These are phyloP conservation scores for Pristiophorus japonicus DNA, from an alignment of 2,113 vertebrate species.

Conservation along the genomic window DNA sequence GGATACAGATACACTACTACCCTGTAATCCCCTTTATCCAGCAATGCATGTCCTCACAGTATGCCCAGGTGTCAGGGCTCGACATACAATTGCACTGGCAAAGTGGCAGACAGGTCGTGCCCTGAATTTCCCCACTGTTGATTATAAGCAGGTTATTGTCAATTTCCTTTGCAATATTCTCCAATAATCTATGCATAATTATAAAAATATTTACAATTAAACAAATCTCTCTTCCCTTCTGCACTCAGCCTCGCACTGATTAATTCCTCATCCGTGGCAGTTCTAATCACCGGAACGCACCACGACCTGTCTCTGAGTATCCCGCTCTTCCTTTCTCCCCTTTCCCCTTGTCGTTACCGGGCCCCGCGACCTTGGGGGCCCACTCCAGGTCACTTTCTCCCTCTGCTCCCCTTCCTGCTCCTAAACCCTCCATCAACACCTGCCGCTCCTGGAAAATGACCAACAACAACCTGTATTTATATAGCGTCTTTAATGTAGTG, in stretches of 20 bases:
- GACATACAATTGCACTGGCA: neutral
- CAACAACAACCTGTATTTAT: too few species aligned
- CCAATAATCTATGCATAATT: neutral
- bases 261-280: neutral
- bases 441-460: neutral
- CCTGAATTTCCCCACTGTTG: neutral
- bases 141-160: neutral
- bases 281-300: neutral
- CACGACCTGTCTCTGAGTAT: neutral
- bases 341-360: neutral
- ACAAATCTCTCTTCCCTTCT: neutral
- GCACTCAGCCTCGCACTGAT: neutral
- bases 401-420: neutral
- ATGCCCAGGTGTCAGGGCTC: neutral
- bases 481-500: too few species aligned
- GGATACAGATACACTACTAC: neutral
- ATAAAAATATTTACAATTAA: conserved; percentile 18
- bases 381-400: neutral
- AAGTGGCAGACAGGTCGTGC: neutral
- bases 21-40: neutral
- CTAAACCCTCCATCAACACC: neutral
- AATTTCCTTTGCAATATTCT: conserved; percentile 9
- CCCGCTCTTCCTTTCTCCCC: neutral
- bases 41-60: neutral
- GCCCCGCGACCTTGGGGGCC: too few species aligned